A percentile compares a stretch with the other conserved stretches of the same genome.
These are phyloP conservation scores for Diadegma fenestrale DNA, from an alignment of 2,888 invertebrate genomes.

Conservation along the genomic window DNA sequence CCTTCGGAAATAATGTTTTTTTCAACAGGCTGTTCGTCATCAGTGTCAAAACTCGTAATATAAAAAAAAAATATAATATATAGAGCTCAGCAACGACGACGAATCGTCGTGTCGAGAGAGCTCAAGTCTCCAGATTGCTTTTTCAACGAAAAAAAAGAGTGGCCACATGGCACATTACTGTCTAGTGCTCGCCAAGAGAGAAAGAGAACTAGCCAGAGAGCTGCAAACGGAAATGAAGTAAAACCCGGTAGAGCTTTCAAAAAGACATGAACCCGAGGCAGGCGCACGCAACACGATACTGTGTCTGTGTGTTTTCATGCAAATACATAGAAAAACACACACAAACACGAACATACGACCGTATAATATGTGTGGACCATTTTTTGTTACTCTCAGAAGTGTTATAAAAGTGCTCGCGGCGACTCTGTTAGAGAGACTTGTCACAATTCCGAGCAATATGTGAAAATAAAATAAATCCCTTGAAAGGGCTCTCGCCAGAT, in stretches of 20 bases:
- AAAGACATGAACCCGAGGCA: slow-evolving; percentile 50
- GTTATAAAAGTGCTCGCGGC: slow-evolving; percentile 28
- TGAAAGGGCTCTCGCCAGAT: slow-evolving; percentile 14
- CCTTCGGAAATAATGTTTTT: slow-evolving; percentile 55
- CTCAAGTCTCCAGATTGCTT: slow-evolving; percentile 67
- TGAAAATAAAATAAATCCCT: slow-evolving; percentile 34
- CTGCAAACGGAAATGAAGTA: slow-evolving; percentile 66
- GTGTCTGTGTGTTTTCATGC: slow-evolving; percentile 61
- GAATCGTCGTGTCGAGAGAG: slow-evolving; percentile 52
- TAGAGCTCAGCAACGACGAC: slow-evolving; percentile 28
- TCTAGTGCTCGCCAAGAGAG: slow-evolving; percentile 57
- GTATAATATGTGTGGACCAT: not conserved
- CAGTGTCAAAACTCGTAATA: slow-evolving; percentile 50
- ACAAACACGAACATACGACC: not conserved
- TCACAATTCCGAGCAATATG: slow-evolving; percentile 20
- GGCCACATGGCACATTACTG: slow-evolving; percentile 63
- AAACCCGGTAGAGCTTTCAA: slow-evolving; percentile 61
- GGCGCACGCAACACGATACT: slow-evolving; percentile 44
- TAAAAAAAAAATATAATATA: not conserved
- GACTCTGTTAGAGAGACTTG: slow-evolving; percentile 22
- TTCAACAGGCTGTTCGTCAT: slow-evolving; percentile 66
- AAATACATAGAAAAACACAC: not conserved
- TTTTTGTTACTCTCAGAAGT: slow-evolving; percentile 22
- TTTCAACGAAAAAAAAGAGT: slow-evolving; percentile 61
- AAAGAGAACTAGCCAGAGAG: slow-evolving; percentile 43